Evolutionary conservation across 2,113 vertebrate genomes (phyloP), one percentile per base, ranked within the genome.

Genomic region (Rhinichthys klamathensis): DNA sequence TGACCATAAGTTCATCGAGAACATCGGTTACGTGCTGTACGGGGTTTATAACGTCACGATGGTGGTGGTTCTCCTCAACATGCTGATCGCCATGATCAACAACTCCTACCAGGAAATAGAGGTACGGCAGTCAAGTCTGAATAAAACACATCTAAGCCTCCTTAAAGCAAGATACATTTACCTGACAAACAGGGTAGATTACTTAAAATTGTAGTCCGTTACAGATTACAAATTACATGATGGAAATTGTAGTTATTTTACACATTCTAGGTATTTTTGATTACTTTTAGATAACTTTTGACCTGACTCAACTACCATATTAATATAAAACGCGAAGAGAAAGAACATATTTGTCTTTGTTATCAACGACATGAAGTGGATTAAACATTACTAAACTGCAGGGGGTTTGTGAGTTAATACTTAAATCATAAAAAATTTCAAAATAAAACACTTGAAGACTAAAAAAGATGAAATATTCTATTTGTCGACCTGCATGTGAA

Each of bases 41-140:
- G 98, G 97, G 4, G 96, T 99, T 78, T 99, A 99, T 84, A 99
- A 99, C 0, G 97, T 99, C 91, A 99, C 97, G 16, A 99, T 99
- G 97, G 98, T 99, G 93, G 97, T 99, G 2, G 98, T 99, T 67
- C 96, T 99, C 25, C 97, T 99, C 88, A 99, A 99, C 89, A 99
- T 99, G 98, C 93, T 99, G 25, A 99, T 99, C 89, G 98, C 98
- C 90, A 99, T 99, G 98, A 99, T 99, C 94, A 99, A 99, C 95
- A 99, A 94, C 95, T 99, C 98, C 6, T 99, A 99, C 91, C 98
- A 99, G 95, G 98, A 99, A 93, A 99, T 99, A 16, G 98, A 99
- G 97, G 98, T 99, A 93, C n/a, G n/a, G n/a, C n/a, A n/a, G n/a
- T n/a, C n/a, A 23, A 16, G 32, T 32, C 46, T 9, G 1, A 67